These are phyloP conservation scores for Chloroceryle amazona DNA, from an alignment of 2,797 vertebrate species.

Conservation along the genomic window DNA sequence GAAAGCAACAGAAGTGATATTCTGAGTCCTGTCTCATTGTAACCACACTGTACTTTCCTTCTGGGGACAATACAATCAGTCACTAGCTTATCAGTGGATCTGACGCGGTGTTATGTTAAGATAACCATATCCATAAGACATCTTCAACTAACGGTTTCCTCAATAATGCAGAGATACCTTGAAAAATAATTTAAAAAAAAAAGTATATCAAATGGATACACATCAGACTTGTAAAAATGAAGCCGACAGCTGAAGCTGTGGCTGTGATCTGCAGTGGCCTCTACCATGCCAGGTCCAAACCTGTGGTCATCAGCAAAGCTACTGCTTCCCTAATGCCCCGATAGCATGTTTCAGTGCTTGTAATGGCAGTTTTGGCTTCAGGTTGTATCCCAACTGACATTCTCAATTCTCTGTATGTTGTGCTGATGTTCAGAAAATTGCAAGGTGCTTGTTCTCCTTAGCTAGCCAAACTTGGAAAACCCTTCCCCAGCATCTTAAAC, in stretches of 20 bases:
- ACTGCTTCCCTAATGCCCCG: background rate
- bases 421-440: background rate
- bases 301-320: background rate
- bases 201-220: background rate
- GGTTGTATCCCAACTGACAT: background rate
- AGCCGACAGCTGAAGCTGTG: background rate
- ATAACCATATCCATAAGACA: fast-evolving
- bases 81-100: background rate
- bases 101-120: background rate
- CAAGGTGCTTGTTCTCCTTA: background rate
- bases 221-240: background rate
- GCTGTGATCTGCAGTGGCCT: background rate
- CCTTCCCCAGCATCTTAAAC: background rate
- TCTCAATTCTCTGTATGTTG: background rate
- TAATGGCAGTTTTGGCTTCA: background rate
- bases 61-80: background rate
- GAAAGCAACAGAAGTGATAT: background rate
- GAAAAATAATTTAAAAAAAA: background rate
- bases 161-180: background rate
- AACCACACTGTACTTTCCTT: background rate
- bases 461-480: background rate
- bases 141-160: background rate
- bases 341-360: background rate
- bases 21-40: background rate
- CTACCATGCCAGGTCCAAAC: background rate